Conservation (phyloP, 2,888 invertebrate species). For the Amphipyra tragopoginis region DNA sequence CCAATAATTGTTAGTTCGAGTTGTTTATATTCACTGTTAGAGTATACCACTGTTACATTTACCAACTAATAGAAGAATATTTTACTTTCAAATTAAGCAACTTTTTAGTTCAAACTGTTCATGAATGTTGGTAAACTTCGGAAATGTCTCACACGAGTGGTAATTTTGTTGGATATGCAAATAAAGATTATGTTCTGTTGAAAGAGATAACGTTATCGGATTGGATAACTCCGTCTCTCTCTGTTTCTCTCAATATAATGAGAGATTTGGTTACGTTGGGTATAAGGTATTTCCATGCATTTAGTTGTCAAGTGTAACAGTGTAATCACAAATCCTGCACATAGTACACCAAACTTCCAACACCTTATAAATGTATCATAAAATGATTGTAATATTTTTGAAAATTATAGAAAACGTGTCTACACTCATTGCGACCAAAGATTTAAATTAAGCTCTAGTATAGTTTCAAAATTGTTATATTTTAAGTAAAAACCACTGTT, state of each 20-base stretch:
- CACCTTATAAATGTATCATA: constrained; percentile 18
- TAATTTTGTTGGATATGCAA: too few relatives aligned
- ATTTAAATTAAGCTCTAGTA: constrained; percentile 78
- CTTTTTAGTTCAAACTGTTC: not conserved
- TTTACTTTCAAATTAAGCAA: too few relatives aligned
- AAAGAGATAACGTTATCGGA: constrained; percentile 10
- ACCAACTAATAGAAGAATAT: constrained; percentile 3
- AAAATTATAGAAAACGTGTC: constrained; percentile 60
- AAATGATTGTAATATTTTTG: constrained; percentile 32
- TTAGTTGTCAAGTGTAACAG: constrained; percentile 33
- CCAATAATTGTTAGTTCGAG: constrained; percentile 42
- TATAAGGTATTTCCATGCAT: not conserved
- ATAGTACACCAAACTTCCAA: constrained; percentile 20
- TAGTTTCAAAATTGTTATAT: constrained; percentile 62
- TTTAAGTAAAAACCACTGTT: constrained; percentile 63
- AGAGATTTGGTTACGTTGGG: constrained; percentile 5
- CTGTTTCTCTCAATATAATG: not conserved
- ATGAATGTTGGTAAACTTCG: too few relatives aligned
- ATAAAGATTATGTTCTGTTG: not conserved
- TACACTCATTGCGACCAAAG: constrained; percentile 87
- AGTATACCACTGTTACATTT: constrained; percentile 34
- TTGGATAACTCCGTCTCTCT: not conserved
- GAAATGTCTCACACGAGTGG: too few relatives aligned
- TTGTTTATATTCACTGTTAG: constrained; percentile 38
- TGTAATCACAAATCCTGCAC: constrained; percentile 32